Conservation (phyloP, 2,113 vertebrate genomes). For the Calyptommatus sinebrachiatus region DNA sequence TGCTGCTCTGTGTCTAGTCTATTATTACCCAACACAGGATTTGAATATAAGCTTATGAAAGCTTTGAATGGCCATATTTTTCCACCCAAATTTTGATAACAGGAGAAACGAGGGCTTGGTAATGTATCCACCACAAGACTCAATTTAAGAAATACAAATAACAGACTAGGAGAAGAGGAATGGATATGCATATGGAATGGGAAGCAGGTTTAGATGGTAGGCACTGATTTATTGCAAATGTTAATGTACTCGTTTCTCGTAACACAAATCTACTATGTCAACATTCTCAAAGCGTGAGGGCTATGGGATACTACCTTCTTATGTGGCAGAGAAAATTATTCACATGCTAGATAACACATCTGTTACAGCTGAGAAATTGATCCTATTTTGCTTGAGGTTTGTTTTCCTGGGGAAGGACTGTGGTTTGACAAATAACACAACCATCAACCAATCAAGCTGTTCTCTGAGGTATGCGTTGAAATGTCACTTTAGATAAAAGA, state of each 20-base stretch:
- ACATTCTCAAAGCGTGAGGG: background rate
- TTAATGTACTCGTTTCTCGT: background rate
- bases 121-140: too few species aligned
- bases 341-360: conserved; percentile 16
- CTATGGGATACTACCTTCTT: conserved; percentile 13
- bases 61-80: too few species aligned
- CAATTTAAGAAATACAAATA: background rate
- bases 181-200: background rate
- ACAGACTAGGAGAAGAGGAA: background rate
- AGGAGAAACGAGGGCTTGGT: background rate
- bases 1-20: too few species aligned
- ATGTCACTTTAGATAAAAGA: conserved; percentile 46
- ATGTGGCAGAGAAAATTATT: background rate
- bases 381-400: conserved; percentile 3
- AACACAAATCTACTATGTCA: background rate
- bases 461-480: conserved; percentile 33
- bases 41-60: background rate
- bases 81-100: too few species aligned
- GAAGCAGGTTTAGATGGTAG: background rate
- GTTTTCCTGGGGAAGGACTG: conserved; percentile 29
- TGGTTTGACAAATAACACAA: conserved; percentile 36
- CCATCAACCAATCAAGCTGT: conserved; percentile 32
- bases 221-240: background rate
- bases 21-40: background rate
- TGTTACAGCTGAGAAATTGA: background rate